Conservation (phyloP, 2,113 vertebrate species). For the Capreolus pygargus region DNA sequence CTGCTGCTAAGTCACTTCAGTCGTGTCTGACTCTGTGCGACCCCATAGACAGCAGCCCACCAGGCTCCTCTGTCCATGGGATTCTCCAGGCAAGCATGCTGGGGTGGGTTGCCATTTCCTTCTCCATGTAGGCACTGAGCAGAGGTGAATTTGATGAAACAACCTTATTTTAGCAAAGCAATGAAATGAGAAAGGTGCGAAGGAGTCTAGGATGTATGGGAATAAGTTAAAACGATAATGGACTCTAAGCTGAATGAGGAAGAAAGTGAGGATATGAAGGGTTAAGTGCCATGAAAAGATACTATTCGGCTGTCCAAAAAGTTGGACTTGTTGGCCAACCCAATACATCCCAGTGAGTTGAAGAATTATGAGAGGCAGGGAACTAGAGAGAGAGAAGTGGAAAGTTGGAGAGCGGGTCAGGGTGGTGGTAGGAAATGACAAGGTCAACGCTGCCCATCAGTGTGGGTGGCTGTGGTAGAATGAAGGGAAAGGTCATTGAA, state of each 20-base stretch:
- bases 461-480: neutral
- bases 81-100: no score
- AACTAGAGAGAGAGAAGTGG: neutral
- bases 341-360: neutral
- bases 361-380: neutral
- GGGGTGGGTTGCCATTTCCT: no score
- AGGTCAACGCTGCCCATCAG: neutral
- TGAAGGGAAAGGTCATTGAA: neutral
- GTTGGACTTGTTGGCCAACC: neutral
- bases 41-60: no score
- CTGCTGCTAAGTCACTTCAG: no score
- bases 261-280: neutral
- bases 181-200: neutral
- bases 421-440: neutral
- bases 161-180: neutral
- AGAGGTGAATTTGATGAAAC: neutral
- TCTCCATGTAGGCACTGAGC: neutral
- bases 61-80: no score
- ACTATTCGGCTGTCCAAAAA: neutral
- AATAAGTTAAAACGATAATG: neutral
- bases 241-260: neutral
- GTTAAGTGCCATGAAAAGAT: neutral
- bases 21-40: no score
- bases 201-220: neutral
- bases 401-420: neutral